These are phyloP conservation scores for Holacanthella duospinosa DNA, from an alignment of 2,888 invertebrate species.

Conservation along the genomic window DNA sequence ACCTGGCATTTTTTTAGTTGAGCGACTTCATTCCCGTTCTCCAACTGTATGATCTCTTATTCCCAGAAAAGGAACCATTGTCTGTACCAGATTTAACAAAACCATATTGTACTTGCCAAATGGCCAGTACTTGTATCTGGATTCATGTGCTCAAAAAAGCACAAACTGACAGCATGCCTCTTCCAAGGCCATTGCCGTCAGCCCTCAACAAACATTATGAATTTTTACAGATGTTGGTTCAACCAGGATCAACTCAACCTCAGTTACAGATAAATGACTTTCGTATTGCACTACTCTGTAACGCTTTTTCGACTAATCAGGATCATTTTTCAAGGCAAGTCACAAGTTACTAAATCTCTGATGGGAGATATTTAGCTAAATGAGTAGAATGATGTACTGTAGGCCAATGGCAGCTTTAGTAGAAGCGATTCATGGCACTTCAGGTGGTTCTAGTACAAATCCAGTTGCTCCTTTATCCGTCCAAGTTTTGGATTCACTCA, in stretches of 20 bases:
- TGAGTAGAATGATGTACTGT: not conserved
- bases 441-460: slow-evolving; percentile 8
- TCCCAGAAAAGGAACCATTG: slow-evolving; percentile 67
- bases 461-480: slow-evolving; percentile 83
- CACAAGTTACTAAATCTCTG: not conserved
- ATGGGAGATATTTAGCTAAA: not conserved
- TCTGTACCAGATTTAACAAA: slow-evolving; percentile 80
- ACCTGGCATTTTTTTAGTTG: slow-evolving; percentile 47
- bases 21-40: slow-evolving; percentile 81
- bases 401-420: slow-evolving; percentile 85
- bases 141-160: slow-evolving; percentile 90
- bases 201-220: slow-evolving; percentile 73
- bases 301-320: slow-evolving; percentile 88
- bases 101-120: slow-evolving; percentile 73
- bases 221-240: slow-evolving; percentile 44
- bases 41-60: slow-evolving; percentile 79
- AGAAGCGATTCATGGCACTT: slow-evolving; percentile 63
- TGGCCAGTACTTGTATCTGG: slow-evolving; percentile 95
- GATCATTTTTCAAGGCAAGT: slow-evolving; percentile 60
- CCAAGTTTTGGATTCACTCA: slow-evolving; percentile 83
- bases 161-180: slow-evolving; percentile 66
- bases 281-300: slow-evolving; percentile 81
- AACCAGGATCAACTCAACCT: slow-evolving; percentile 39
- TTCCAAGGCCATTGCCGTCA: slow-evolving; percentile 64
- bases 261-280: slow-evolving; percentile 73